Percentiles rank a stretch among this genome's conserved stretches.
These are phyloP conservation scores for Volucella inflata DNA, from an alignment of 2,888 invertebrate species.

Conservation along the genomic window DNA sequence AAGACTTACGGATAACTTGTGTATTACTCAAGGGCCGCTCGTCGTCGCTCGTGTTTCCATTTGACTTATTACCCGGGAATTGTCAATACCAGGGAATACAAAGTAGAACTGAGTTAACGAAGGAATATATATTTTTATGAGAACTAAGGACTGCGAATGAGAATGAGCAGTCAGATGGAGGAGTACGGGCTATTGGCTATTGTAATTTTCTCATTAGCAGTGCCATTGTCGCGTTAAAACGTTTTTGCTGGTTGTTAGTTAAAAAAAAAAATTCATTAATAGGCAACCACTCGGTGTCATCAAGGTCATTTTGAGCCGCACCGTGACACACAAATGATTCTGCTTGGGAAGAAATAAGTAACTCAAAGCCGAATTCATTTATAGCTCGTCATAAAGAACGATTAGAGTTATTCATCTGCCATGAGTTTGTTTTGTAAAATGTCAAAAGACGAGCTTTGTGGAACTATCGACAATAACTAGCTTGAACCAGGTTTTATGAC, in stretches of 20 bases:
- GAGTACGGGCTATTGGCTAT: not conserved
- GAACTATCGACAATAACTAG: too few relatives aligned
- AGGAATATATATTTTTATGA: not conserved
- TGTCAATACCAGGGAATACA: not conserved
- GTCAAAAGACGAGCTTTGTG: too few relatives aligned
- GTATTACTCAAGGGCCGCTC: not conserved
- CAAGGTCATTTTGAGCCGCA: slow-evolving; percentile 24
- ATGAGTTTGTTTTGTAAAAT: too few relatives aligned
- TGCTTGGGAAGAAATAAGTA: too few relatives aligned
- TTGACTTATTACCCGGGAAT: slow-evolving; percentile 14
- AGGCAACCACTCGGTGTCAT: slow-evolving; percentile 5
- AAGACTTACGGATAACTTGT: slow-evolving; percentile 16
- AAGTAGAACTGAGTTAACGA: not conserved
- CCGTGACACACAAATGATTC: too few relatives aligned
- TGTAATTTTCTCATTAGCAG: slow-evolving; percentile 6
- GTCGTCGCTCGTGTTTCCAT: not conserved
- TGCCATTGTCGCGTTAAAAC: slow-evolving; percentile 8
- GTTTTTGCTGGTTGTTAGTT: not conserved
- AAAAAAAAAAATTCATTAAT: slow-evolving; percentile 53
- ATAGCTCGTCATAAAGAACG: too few relatives aligned
- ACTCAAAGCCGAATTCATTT: too few relatives aligned
- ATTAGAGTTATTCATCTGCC: too few relatives aligned
- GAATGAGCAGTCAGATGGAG: too few relatives aligned
- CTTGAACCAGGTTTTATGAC: too few relatives aligned
- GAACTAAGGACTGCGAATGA: not conserved